Conservation (phyloP, 2,888 invertebrate species). For the Octonoba sinensis region DNA sequence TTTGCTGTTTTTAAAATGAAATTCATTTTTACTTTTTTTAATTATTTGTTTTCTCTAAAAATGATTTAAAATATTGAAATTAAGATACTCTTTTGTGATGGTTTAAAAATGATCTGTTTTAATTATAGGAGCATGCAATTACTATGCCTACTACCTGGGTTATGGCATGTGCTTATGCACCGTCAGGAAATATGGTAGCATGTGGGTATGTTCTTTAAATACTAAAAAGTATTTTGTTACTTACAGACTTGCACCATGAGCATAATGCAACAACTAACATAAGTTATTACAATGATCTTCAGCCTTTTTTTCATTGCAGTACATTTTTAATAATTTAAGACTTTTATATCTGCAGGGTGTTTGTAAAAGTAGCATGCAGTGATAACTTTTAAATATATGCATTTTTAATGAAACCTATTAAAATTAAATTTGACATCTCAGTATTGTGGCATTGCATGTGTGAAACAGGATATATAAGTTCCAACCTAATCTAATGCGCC, state of each 20-base stretch:
- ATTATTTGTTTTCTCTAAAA: neutral
- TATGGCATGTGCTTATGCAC: slow-evolving; percentile 97
- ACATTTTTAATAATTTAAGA: too few relatives aligned
- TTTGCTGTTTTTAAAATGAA: neutral
- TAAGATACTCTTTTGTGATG: neutral
- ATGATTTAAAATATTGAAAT: too few relatives aligned
- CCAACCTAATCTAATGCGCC: too few relatives aligned
- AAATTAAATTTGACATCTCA: too few relatives aligned
- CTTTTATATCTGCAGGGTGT: too few relatives aligned
- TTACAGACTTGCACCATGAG: too few relatives aligned
- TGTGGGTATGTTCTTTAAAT: slow-evolving; percentile 81
- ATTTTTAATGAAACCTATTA: too few relatives aligned
- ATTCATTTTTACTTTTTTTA: slow-evolving; percentile 5
- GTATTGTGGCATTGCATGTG: too few relatives aligned
- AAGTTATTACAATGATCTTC: slow-evolving; percentile 41
- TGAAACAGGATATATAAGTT: too few relatives aligned
- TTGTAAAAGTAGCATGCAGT: too few relatives aligned
- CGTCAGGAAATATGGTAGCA: slow-evolving; percentile 91
- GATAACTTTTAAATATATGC: too few relatives aligned
- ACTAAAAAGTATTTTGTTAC: neutral
- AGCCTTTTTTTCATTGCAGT: neutral
- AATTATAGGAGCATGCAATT: slow-evolving; percentile 84
- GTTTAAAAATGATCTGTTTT: neutral
- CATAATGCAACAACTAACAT: too few relatives aligned
- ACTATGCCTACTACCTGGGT: slow-evolving; percentile 98